phyloP scores from a whole-genome alignment of 2,113 vertebrate genomes.

The Ornithorhynchus anatinus region DNA sequence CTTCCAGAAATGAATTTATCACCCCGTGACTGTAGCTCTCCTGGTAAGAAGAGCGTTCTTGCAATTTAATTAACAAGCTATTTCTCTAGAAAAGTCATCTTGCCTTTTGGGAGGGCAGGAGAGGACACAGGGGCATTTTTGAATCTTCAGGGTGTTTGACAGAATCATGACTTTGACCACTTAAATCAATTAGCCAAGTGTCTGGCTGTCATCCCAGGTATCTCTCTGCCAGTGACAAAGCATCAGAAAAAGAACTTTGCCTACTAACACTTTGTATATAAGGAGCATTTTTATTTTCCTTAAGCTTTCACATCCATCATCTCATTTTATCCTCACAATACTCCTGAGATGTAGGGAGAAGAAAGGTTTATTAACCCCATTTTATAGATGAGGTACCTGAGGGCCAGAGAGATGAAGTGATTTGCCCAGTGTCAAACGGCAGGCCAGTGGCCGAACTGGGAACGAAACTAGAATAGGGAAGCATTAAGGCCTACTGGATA shows the following conservation, averaged over 20 bases:
- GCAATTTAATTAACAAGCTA: conserved; percentile 32
- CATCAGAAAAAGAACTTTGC: conserved; percentile 13
- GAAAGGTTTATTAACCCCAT: too few species aligned
- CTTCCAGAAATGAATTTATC: neutral
- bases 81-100: conserved; percentile 52
- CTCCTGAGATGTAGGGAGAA: too few species aligned
- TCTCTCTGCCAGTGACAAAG: conserved; percentile 41
- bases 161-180: conserved; percentile 38
- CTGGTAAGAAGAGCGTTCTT: neutral
- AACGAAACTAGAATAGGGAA: too few species aligned
- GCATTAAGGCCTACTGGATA: too few species aligned
- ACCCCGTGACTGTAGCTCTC: neutral
- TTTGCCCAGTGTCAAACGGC: too few species aligned
- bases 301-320: too few species aligned
- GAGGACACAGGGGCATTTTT: conserved; percentile 5
- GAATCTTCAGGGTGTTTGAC: conserved; percentile 27
- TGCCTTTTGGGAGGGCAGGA: conserved; percentile 18
- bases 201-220: neutral
- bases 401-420: too few species aligned
- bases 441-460: too few species aligned
- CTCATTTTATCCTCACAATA: too few species aligned
- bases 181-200: conserved; percentile 34
- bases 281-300: too few species aligned
- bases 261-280: conserved; percentile 21
- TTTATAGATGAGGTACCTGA: too few species aligned